phyloP scores from a whole-genome alignment of 2,113 vertebrate species.

The Pelecanus crispus region DNA sequence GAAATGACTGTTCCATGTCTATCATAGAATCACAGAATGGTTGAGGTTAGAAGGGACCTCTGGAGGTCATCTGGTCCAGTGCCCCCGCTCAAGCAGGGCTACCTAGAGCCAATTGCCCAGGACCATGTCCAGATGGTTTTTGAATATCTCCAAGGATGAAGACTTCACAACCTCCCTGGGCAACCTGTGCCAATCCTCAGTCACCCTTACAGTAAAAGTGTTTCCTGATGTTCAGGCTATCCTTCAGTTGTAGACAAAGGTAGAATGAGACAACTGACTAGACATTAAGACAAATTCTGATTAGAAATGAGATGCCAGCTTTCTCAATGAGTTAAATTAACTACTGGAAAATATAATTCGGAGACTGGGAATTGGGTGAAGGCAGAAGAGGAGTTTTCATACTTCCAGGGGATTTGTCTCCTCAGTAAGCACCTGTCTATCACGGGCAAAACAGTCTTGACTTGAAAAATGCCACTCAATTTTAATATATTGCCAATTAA shows the following conservation, averaged over 20 bases:
- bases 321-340: not conserved
- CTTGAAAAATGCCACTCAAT: not conserved
- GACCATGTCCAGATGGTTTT: not conserved
- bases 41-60: not conserved
- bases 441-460: not conserved
- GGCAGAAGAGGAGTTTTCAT: not conserved
- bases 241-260: not conserved
- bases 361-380: not conserved
- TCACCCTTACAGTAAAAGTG: not conserved
- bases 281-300: not conserved
- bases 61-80: not conserved
- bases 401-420: not conserved
- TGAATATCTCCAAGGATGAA: not conserved
- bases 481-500: not conserved
- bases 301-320: not conserved
- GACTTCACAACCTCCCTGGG: not conserved
- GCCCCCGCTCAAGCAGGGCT: not conserved
- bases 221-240: not conserved
- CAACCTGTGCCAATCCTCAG: not conserved
- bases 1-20: rapidly evolving
- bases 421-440: not conserved
- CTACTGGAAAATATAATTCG: not conserved
- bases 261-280: not conserved
- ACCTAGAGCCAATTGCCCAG: not conserved
- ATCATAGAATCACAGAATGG: not conserved